These are phyloP conservation scores for Sterna hirundo DNA, from an alignment of 2,113 vertebrate genomes.

Conservation along the genomic window DNA sequence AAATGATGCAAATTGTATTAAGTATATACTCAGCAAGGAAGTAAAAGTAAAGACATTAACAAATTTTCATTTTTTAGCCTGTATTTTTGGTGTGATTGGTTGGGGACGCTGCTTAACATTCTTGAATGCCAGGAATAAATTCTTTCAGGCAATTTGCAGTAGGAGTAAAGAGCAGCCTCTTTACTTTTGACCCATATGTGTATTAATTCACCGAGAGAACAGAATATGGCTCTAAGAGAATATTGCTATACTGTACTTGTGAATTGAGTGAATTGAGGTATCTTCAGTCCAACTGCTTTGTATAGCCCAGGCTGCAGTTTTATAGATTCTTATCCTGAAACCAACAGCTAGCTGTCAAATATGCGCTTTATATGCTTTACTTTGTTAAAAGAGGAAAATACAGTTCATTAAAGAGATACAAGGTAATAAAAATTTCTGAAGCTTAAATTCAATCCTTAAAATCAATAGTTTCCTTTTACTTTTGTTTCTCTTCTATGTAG, in stretches of 20 bases:
- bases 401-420: neutral
- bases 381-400: neutral
- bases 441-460: neutral
- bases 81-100: neutral
- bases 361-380: fast-evolving
- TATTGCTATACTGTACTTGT: neutral
- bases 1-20: neutral
- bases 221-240: neutral
- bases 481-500: neutral
- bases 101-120: neutral
- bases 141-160: neutral
- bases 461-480: neutral
- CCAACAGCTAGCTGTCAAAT: neutral
- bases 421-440: neutral
- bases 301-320: neutral
- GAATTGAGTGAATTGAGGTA: neutral
- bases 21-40: neutral
- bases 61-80: neutral
- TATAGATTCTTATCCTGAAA: neutral
- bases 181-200: neutral
- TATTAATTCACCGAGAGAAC: neutral
- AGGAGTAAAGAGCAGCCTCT: neutral
- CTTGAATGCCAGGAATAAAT: neutral
- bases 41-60: neutral
- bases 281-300: neutral